phyloP scores from a whole-genome alignment of 2,797 vertebrate species.

The Heliangelus exortis region DNA sequence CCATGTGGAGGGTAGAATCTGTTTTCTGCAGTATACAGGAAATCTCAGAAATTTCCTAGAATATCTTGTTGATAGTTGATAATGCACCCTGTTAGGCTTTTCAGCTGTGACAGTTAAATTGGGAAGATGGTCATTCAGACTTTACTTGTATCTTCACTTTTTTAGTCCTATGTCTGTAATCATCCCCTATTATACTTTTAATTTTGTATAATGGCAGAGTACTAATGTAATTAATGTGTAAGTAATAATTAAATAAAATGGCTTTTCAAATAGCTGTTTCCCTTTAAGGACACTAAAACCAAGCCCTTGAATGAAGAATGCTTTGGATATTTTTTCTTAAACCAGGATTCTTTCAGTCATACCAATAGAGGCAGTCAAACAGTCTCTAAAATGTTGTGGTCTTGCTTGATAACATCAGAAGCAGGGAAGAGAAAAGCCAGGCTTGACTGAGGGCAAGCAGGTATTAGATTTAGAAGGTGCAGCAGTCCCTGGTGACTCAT shows the following conservation, averaged over 20 bases:
- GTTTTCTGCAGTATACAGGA: background rate
- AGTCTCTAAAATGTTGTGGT: background rate
- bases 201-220: background rate
- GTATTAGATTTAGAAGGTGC: background rate
- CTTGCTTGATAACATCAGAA: background rate
- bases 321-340: background rate
- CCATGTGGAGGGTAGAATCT: background rate
- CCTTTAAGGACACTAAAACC: background rate
- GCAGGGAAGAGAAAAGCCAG: background rate
- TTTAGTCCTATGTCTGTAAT: background rate
- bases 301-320: background rate
- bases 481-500: background rate
- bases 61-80: background rate
- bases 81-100: background rate
- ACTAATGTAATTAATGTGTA: too few species aligned
- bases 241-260: background rate
- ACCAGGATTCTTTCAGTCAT: background rate
- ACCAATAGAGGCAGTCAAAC: background rate
- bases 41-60: background rate
- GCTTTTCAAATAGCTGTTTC: background rate
- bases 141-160: background rate
- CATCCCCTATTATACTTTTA: background rate
- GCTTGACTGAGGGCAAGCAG: background rate
- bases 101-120: background rate
- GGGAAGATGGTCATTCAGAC: background rate